A percentile compares a stretch with the other conserved stretches of the same genome.
phyloP scores from a whole-genome alignment of 2,113 vertebrate species.

The Strigops habroptila region DNA sequence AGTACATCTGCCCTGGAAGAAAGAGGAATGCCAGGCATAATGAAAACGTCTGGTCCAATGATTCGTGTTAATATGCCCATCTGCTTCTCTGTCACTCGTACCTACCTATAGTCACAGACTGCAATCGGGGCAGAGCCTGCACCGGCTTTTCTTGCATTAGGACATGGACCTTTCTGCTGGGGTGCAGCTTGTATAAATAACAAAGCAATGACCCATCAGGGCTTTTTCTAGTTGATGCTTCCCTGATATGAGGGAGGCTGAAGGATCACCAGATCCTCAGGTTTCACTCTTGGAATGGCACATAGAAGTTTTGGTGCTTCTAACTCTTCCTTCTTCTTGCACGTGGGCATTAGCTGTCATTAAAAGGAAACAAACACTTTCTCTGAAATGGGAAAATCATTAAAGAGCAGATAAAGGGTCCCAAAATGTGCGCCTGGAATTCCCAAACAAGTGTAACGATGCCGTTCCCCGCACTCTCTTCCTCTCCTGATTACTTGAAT shows the following conservation, averaged over 20 bases:
- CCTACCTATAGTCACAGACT: neutral
- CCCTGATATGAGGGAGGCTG: accelerated
- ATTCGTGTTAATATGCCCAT: neutral
- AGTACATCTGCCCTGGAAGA: constrained; percentile 7
- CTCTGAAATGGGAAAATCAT: neutral
- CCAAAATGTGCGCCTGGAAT: neutral
- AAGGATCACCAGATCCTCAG: neutral
- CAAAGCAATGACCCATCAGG: neutral
- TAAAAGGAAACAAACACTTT: neutral
- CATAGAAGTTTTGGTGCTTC: accelerated
- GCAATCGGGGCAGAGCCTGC: neutral
- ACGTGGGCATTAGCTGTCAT: accelerated
- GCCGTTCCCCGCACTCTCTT: neutral
- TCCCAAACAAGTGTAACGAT: neutral
- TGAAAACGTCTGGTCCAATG: neutral
- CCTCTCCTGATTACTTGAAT: neutral
- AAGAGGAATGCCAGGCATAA: neutral
- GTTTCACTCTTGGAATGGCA: neutral
- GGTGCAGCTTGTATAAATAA: neutral
- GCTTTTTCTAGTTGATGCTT: neutral
- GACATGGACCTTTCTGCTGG: neutral
- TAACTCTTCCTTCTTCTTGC: neutral
- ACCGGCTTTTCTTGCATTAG: accelerated
- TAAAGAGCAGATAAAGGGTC: neutral
- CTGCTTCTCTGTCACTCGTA: neutral